Base-by-base conservation (phyloP, 2,113 vertebrate species). In the Dryoscopus gambensis region DNA sequence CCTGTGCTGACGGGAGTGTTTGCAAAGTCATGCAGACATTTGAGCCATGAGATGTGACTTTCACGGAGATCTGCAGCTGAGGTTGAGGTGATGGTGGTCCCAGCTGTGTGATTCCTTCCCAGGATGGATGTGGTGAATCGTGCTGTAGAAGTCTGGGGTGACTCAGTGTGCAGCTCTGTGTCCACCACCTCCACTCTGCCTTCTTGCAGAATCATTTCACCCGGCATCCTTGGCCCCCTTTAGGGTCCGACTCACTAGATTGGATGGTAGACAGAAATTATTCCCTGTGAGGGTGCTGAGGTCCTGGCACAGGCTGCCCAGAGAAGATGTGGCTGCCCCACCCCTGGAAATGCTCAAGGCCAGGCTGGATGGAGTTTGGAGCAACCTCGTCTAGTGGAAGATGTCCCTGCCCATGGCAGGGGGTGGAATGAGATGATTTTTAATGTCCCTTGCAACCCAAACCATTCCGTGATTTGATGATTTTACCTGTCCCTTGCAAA, bases 281-380 rank as follows among this genome's bases (percentile, higher is more conserved):
- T 69, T 42, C 18, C 15, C 10, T 37, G 10, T 23, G 7, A 69
- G 31, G 4, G 21, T 27, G n/a, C 0, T 0, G 63, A 47, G 14
- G 6, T 6, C 21, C 15, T 69, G 55, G 21, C 31, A 33, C 5
- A 49, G 31, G 8, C 0, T 55, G 0, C 11, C 1, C 31, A 63
- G 25, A 37, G 46, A 24, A 63, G 12, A 22, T 90, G 63, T 47
- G 70, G 9, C 20, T 62, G 21, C 7, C 40, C 25, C 11, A 75
- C 35, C 21, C 20, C 21, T 76, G 40, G 30, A 49, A 49, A 2
- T 23, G 63, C 35, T 9, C 21, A 27, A 55, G 40, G 7, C n/a
- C 18, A 35, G 5, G 19, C 0, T 49, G 63, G 40, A 35, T 0
- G 0, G 35, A 6, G 5, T 13, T 74, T 65, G 15, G 27, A 67